A percentile compares a stretch with the other conserved stretches of the same genome.
These are phyloP conservation scores for Bagarius yarrelli DNA, from an alignment of 2,113 vertebrate species.

Conservation along the genomic window DNA sequence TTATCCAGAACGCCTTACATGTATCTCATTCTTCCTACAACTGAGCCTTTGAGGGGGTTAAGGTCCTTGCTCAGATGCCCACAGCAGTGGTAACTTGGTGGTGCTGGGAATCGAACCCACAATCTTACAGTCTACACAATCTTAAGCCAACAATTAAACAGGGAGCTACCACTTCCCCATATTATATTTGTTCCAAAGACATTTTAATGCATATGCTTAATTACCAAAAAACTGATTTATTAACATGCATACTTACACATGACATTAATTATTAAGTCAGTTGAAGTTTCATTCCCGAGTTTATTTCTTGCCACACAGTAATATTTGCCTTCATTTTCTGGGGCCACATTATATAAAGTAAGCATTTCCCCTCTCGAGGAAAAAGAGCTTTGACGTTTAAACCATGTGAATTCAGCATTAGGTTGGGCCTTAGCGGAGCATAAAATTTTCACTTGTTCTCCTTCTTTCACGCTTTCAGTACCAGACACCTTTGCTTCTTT, in stretches of 20 bases:
- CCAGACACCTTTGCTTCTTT: fast-evolving
- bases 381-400: background rate
- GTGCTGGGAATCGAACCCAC: too few relatives aligned
- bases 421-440: conserved; percentile 58
- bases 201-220: too few relatives aligned
- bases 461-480: fast-evolving
- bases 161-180: too few relatives aligned
- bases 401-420: conserved; percentile 43
- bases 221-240: too few relatives aligned
- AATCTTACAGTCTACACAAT: too few relatives aligned
- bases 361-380: fast-evolving
- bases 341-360: fast-evolving
- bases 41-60: too few relatives aligned
- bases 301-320: conserved; percentile 52
- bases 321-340: conserved; percentile 48
- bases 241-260: conserved; percentile 56
- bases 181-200: too few relatives aligned
- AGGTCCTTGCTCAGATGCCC: too few relatives aligned
- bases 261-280: background rate
- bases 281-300: fast-evolving
- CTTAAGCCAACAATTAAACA: too few relatives aligned
- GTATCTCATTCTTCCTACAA: too few relatives aligned
- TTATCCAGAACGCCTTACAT: background rate
- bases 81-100: too few relatives aligned
- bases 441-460: conserved; percentile 31